Conservation (phyloP, 2,888 invertebrate genomes). For the Macrosiphum euphorbiae region DNA sequence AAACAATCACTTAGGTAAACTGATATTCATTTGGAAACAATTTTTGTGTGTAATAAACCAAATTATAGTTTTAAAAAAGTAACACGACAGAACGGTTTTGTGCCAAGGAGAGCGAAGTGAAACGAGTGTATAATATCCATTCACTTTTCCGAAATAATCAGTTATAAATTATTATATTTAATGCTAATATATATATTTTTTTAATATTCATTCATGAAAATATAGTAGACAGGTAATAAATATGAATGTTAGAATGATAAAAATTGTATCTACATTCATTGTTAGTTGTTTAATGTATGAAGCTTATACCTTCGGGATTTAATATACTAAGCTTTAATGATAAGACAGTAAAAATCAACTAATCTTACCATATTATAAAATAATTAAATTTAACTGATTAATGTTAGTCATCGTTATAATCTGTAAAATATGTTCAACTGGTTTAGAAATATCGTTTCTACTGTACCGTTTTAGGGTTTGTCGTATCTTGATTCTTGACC, state of each 20-base stretch:
- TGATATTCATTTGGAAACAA: background rate
- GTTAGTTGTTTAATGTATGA: background rate
- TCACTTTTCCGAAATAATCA: background rate
- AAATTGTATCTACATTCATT: too few species aligned
- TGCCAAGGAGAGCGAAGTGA: background rate
- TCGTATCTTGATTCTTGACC: background rate
- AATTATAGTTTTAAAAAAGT: background rate
- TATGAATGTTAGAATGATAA: background rate
- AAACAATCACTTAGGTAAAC: background rate
- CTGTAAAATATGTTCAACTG: background rate
- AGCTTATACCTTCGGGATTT: background rate
- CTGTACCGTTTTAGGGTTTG: background rate
- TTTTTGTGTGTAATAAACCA: background rate
- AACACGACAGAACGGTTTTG: background rate
- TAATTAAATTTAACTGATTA: background rate
- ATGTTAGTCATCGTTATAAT: background rate
- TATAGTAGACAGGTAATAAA: background rate
- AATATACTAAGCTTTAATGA: background rate
- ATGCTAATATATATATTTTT: background rate
- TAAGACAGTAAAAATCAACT: background rate
- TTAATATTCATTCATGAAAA: background rate
- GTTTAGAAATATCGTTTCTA: background rate
- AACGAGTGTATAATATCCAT: background rate
- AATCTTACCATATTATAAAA: background rate
- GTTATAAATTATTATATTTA: too few species aligned